These are phyloP conservation scores for Pollenia angustigena DNA, from an alignment of 2,888 invertebrate genomes.

Conservation along the genomic window DNA sequence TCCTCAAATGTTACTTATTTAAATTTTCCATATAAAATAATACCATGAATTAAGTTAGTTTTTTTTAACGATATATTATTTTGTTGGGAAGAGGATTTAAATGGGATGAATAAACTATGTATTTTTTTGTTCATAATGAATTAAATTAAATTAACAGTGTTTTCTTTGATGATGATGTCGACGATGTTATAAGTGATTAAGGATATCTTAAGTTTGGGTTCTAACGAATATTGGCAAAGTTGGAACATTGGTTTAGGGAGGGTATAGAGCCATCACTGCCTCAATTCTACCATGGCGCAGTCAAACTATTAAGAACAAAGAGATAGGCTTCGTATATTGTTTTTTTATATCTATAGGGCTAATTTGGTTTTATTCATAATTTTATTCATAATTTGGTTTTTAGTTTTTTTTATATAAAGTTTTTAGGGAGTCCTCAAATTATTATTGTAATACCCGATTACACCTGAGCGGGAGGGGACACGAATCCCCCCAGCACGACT, in stretches of 20 bases:
- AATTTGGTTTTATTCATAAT: background rate
- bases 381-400: background rate
- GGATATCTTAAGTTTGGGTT: background rate
- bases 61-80: too few relatives aligned
- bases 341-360: too few relatives aligned
- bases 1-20: too few relatives aligned
- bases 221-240: background rate
- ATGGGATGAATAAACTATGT: background rate
- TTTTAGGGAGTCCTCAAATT: background rate
- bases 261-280: background rate
- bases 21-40: too few relatives aligned
- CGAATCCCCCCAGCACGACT: too few relatives aligned
- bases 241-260: conserved; percentile 5
- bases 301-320: background rate
- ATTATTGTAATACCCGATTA: background rate
- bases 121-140: background rate
- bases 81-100: too few relatives aligned
- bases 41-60: background rate
- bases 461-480: background rate
- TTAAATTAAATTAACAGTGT: background rate
- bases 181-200: background rate
- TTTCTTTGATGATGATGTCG: background rate
- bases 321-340: too few relatives aligned
- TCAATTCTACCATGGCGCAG: background rate
- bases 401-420: background rate